These are phyloP conservation scores for Diglossa cyanea DNA, from an alignment of 2,797 vertebrate species.

Conservation along the genomic window DNA sequence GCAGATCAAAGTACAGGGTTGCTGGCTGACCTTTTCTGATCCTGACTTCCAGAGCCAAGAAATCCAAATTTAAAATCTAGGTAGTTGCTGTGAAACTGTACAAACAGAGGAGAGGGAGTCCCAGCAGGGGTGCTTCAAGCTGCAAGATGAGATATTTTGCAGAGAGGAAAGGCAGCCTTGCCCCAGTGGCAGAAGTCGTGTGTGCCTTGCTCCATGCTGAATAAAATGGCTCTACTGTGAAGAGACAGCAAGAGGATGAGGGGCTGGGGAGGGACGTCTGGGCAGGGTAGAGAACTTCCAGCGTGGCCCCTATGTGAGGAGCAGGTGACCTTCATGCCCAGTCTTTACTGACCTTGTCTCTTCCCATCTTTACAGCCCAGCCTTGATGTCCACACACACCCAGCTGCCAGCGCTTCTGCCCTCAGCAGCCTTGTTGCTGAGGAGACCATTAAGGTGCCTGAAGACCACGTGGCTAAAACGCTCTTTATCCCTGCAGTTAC, in stretches of 20 bases:
- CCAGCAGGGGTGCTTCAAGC: neutral
- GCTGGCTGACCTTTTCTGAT: neutral
- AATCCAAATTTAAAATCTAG: neutral
- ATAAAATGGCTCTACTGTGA: neutral
- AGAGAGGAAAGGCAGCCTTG: neutral
- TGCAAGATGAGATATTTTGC: neutral
- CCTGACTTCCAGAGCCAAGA: neutral
- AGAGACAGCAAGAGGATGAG: neutral
- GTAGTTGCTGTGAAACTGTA: neutral
- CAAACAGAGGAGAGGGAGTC: neutral
- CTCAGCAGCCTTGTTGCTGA: constrained; percentile 43
- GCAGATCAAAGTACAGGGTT: neutral
- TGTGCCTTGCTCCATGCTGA: rapidly evolving
- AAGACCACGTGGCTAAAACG: neutral
- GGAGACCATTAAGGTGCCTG: constrained; percentile 17
- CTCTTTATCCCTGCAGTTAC: neutral
- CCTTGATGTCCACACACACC: neutral
- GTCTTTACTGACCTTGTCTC: neutral
- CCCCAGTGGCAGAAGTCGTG: neutral
- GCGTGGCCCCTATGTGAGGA: neutral
- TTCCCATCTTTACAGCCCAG: neutral
- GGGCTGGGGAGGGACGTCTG: neutral
- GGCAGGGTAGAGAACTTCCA: neutral
- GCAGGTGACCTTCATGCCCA: neutral
- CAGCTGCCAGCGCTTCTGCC: neutral